phyloP scores from a whole-genome alignment of 2,888 invertebrate genomes.

The Prosapia bicincta region DNA sequence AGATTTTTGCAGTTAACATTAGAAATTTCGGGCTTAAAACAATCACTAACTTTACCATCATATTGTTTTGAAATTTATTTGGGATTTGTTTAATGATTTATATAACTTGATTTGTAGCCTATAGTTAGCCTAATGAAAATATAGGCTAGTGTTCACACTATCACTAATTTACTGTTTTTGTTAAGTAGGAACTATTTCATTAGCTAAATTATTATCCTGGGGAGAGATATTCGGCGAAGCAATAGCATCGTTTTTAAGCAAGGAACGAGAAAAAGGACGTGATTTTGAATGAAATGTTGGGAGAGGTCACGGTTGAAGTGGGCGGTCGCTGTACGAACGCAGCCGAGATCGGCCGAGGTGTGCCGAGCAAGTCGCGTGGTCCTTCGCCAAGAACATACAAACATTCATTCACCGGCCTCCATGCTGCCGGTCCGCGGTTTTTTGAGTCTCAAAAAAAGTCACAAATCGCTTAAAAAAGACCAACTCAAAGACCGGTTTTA shows the following conservation, averaged over 20 bases:
- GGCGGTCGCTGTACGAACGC: conserved; percentile 22
- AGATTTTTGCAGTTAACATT: too few species aligned
- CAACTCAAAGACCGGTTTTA: conserved; percentile 8
- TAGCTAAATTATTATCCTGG: too few species aligned
- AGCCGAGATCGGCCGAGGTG: conserved; percentile 30
- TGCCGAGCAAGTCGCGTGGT: conserved; percentile 29
- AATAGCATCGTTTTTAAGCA: background rate
- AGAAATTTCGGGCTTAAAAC: too few species aligned
- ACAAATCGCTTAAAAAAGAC: conserved; percentile 18
- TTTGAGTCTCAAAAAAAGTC: conserved; percentile 26
- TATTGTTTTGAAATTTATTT: too few species aligned
- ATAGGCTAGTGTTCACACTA: too few species aligned
- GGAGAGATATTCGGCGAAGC: too few species aligned
- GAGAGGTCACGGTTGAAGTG: conserved; percentile 17
- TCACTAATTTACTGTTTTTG: too few species aligned
- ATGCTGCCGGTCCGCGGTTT: conserved; percentile 15
- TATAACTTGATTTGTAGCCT: too few species aligned
- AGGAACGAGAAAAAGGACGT: background rate
- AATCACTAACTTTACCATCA: too few species aligned
- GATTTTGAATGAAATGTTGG: conserved; percentile 28
- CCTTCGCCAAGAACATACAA: conserved; percentile 19
- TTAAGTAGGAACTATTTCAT: too few species aligned
- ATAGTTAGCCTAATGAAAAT: too few species aligned
- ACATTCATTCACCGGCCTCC: conserved; percentile 26
- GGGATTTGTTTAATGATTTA: too few species aligned